A percentile compares a stretch with the other conserved stretches of the same genome.
Conservation (phyloP, 2,797 vertebrate species). For the Coracias cyanogaster region DNA sequence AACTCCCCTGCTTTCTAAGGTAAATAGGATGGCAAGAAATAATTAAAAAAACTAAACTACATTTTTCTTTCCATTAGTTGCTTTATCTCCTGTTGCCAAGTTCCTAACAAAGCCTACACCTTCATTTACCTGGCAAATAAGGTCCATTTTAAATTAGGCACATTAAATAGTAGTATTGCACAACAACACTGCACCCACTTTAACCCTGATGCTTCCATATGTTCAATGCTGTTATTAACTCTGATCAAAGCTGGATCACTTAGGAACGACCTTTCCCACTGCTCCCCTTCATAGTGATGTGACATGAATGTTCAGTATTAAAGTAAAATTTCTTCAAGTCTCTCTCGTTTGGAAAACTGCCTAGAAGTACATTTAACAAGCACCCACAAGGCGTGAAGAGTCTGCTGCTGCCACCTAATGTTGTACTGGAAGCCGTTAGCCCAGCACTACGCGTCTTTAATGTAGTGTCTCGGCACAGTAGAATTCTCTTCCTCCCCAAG, state of each 20-base stretch:
- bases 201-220: neutral
- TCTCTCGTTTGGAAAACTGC: neutral
- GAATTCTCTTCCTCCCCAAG: neutral
- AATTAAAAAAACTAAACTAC: neutral
- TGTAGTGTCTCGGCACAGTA: rapidly evolving
- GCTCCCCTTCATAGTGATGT: neutral
- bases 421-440: neutral
- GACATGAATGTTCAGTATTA: neutral
- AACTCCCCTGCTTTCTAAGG: neutral
- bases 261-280: neutral
- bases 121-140: neutral
- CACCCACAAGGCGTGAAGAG: neutral
- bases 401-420: constrained; percentile 34
- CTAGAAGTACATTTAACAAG: neutral
- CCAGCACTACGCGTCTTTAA: neutral
- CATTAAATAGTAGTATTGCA: neutral
- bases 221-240: neutral
- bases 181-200: neutral
- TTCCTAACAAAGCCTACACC: neutral
- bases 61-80: neutral
- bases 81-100: neutral
- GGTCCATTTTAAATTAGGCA: neutral
- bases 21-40: neutral
- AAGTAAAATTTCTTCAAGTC: neutral
- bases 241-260: neutral